Conservation (phyloP, 2,113 vertebrate species). For the Cranoglanis bouderius region DNA sequence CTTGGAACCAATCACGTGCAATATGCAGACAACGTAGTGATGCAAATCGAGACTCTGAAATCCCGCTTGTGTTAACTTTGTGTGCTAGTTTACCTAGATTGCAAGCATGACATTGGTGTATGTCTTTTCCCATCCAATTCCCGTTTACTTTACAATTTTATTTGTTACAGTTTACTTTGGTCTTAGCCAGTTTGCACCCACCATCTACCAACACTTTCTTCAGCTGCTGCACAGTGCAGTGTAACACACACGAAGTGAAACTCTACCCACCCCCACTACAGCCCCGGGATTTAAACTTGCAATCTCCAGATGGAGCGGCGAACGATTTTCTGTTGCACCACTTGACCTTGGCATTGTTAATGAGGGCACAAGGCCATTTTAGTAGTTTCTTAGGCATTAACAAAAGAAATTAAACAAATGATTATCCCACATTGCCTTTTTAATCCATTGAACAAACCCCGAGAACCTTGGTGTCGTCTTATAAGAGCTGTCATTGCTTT, state of each 20-base stretch:
- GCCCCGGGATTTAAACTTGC: background rate
- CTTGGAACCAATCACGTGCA: no score
- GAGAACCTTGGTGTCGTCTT: background rate
- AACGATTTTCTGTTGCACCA: background rate
- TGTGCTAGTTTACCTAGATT: background rate
- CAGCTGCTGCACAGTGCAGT: background rate
- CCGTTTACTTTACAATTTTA: no score
- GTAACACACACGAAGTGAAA: background rate
- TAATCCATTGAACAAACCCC: background rate
- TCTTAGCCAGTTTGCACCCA: background rate
- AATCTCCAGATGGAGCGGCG: background rate
- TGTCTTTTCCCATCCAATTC: background rate
- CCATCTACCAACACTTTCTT: background rate
- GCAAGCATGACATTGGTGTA: background rate
- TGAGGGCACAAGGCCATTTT: no score
- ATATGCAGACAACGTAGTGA: no score
- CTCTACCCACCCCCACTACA: background rate
- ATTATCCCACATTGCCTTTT: background rate
- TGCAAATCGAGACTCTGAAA: no score
- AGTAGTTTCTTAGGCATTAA: background rate
- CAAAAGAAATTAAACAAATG: background rate
- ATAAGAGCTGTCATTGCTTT: background rate
- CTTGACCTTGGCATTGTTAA: background rate
- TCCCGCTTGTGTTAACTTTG: background rate
- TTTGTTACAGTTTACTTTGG: no score